Conservation (phyloP, 2,888 invertebrate genomes). For the Listrodromus nycthemerus region DNA sequence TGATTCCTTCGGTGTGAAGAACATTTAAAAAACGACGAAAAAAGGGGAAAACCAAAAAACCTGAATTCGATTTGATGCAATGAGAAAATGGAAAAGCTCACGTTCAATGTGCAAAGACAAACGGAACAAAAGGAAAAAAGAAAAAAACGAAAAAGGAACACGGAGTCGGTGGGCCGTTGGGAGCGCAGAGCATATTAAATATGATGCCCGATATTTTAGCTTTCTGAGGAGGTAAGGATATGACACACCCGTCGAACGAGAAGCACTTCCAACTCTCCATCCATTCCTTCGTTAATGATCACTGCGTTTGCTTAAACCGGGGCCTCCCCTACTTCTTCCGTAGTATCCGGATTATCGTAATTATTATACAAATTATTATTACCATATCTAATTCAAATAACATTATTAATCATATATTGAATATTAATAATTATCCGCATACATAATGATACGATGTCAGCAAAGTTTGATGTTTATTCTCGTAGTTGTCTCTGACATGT, state of each 20-base stretch:
- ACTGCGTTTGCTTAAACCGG: slow-evolving; percentile 70
- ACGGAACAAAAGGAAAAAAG: background rate
- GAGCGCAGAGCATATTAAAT: slow-evolving; percentile 81
- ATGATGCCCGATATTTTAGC: slow-evolving; percentile 84
- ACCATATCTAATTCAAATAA: slow-evolving; percentile 43
- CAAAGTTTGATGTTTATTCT: slow-evolving; percentile 62
- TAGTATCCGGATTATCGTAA: slow-evolving; percentile 72
- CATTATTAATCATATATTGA: slow-evolving; percentile 20
- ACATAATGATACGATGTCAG: slow-evolving; percentile 48
- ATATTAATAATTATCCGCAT: slow-evolving; percentile 28
- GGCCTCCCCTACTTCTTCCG: slow-evolving; percentile 67
- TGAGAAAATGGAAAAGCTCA: slow-evolving; percentile 21
- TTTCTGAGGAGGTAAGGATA: slow-evolving; percentile 85
- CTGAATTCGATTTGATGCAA: slow-evolving; percentile 31
- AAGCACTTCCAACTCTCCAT: slow-evolving; percentile 82
- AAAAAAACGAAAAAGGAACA: slow-evolving; percentile 37
- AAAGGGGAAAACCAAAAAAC: background rate
- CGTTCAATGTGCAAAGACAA: background rate
- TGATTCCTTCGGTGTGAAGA: slow-evolving; percentile 33
- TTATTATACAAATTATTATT: slow-evolving; percentile 65
- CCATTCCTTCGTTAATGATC: slow-evolving; percentile 71
- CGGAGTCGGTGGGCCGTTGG: slow-evolving; percentile 61
- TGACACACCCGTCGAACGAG: slow-evolving; percentile 81
- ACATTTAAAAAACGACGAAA: background rate
- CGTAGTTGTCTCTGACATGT: slow-evolving; percentile 66